Percentiles rank a stretch among this genome's conserved stretches.
phyloP scores from a whole-genome alignment of 2,113 vertebrate genomes.

The Lasiurus borealis region DNA sequence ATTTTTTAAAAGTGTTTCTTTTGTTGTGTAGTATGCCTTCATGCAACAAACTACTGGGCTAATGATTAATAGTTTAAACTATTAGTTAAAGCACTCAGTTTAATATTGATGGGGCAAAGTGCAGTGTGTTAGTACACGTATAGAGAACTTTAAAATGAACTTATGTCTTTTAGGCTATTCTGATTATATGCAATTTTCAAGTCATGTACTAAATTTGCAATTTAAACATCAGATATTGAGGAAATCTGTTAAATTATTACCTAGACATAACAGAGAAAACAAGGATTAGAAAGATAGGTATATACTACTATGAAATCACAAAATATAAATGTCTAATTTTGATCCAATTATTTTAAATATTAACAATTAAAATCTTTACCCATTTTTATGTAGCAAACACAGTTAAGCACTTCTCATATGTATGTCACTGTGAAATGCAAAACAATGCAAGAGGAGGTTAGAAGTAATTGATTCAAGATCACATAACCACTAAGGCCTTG shows the following conservation, averaged over 20 bases:
- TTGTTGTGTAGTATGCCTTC: not conserved
- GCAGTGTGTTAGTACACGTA: not conserved
- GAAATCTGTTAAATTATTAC: not conserved
- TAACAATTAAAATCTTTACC: not conserved
- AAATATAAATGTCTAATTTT: not conserved
- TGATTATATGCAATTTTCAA: not conserved
- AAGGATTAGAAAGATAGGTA: not conserved
- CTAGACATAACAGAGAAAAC: not conserved
- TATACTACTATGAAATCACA: not conserved
- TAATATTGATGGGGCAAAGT: not conserved
- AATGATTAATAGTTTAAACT: not conserved
- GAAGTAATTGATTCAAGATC: not conserved
- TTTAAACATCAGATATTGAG: not conserved
- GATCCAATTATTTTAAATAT: not conserved
- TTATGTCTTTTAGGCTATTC: not conserved
- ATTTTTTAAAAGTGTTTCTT: not conserved
- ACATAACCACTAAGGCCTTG: not conserved
- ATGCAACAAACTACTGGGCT: not conserved
- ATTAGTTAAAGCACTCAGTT: not conserved
- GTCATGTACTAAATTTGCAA: not conserved
- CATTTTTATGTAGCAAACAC: not conserved
- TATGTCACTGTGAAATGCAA: not conserved
- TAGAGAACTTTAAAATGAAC: not conserved
- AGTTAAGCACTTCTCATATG: not conserved
- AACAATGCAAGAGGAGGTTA: not conserved